phyloP scores from a whole-genome alignment of 2,888 invertebrate species.

The Drosophila ochracea region DNA sequence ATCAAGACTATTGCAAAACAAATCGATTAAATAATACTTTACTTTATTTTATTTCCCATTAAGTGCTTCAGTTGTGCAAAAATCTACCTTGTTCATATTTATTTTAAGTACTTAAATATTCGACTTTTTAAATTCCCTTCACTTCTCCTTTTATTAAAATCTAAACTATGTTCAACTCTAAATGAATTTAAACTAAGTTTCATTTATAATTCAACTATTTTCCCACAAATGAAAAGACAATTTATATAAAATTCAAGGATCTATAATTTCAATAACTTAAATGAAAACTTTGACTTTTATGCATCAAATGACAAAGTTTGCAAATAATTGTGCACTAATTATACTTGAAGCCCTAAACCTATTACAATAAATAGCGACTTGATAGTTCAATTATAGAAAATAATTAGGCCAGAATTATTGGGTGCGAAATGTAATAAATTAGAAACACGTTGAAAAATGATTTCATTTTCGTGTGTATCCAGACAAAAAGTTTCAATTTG shows the following conservation, averaged over 20 bases:
- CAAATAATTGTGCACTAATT: neutral
- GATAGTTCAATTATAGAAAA: neutral
- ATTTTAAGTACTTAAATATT: neutral
- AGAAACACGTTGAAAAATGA: conserved; percentile 39
- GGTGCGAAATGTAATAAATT: conserved; percentile 17
- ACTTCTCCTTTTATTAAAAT: neutral
- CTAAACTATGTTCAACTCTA: neutral
- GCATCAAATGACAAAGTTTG: neutral
- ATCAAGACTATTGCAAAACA: neutral
- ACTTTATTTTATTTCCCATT: neutral
- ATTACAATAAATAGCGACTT: conserved; percentile 17
- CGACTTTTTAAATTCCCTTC: neutral
- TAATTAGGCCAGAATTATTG: neutral
- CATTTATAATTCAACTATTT: neutral
- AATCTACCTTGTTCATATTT: neutral
- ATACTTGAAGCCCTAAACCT: neutral
- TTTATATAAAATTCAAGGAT: neutral
- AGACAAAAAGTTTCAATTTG: conserved; percentile 8
- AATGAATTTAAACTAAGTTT: neutral
- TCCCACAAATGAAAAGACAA: neutral
- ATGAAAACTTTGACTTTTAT: neutral
- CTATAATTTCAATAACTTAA: neutral
- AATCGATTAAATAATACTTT: neutral
- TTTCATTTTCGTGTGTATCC: conserved; percentile 20
- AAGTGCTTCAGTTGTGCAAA: neutral